Evolutionary conservation across 2,888 invertebrate species (phyloP).

Genomic region (Volucella zonaria): DNA sequence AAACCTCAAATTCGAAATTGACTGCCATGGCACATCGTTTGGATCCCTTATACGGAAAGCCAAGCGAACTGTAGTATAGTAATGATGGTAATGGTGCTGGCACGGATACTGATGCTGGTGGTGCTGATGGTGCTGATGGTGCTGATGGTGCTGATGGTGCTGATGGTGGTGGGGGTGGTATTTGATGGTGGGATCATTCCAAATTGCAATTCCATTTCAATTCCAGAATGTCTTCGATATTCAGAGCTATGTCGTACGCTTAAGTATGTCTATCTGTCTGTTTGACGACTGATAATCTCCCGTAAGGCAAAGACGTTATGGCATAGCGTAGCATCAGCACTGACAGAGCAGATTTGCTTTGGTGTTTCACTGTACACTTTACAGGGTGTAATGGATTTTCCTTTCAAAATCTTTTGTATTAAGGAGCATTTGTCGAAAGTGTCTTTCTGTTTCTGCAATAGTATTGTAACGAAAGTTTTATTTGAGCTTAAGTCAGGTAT

Average conservation of each 20-base stretch:
- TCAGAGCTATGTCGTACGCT: conserved; percentile 56
- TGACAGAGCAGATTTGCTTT: conserved; percentile 63
- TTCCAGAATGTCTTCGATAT: conserved; percentile 68
- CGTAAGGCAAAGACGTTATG: conserved; percentile 40
- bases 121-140: not conserved
- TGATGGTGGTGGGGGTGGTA: not conserved
- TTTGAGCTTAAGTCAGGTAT: too few species aligned
- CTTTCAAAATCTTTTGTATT: conserved; percentile 11
- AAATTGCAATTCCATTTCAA: conserved; percentile 73
- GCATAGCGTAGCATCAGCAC: conserved; percentile 18
- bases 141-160: conserved; percentile 1
- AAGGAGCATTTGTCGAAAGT: not conserved
- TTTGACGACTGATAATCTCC: conserved; percentile 65
- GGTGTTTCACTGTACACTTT: conserved; percentile 30
- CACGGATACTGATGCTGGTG: too few species aligned
- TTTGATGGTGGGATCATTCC: conserved; percentile 29
- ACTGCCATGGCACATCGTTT: conserved; percentile 55
- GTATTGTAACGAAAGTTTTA: too few species aligned
- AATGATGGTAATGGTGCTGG: not conserved
- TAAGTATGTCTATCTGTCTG: conserved; percentile 61
- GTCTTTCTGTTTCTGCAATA: not conserved
- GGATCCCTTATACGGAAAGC: conserved; percentile 49
- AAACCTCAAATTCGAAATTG: conserved; percentile 70
- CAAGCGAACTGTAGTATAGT: not conserved
- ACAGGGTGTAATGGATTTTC: conserved; percentile 53